phyloP scores from a whole-genome alignment of 2,888 invertebrate genomes.

The Leptopilina myrica region DNA sequence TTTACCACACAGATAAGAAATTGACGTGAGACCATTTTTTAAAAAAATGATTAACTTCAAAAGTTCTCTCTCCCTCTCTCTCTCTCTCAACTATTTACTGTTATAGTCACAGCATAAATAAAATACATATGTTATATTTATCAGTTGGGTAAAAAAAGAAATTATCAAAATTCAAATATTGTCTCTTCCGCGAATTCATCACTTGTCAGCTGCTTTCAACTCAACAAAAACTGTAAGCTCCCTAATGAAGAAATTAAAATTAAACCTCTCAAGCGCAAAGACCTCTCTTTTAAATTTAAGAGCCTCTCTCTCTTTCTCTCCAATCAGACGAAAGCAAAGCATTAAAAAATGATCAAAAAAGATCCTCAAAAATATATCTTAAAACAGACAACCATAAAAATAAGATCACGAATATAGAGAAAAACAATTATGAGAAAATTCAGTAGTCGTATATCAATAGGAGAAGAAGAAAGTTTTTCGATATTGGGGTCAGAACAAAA shows the following conservation, averaged over 20 bases:
- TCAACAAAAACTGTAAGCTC: not conserved
- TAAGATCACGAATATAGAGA: not conserved
- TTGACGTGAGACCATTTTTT: too few species aligned
- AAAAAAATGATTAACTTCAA: too few species aligned
- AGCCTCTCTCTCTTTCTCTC: not conserved
- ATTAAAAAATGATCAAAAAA: not conserved
- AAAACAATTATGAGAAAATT: not conserved
- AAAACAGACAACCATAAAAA: too few species aligned
- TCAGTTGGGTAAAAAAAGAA: not conserved
- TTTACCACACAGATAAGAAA: not conserved
- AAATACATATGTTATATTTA: not conserved
- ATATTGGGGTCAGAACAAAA: not conserved
- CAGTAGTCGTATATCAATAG: not conserved
- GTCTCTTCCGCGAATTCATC: conserved; percentile 6
- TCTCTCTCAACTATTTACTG: too few species aligned
- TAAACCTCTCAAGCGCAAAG: conserved; percentile 10
- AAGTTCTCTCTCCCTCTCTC: too few species aligned
- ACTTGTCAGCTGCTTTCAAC: conserved; percentile 8
- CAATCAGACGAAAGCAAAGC: not conserved
- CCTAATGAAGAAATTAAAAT: not conserved
- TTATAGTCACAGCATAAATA: not conserved
- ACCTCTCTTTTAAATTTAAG: conserved; percentile 28
- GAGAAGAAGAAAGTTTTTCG: not conserved
- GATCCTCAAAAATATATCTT: not conserved
- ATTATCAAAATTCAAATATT: conserved; percentile 3